Base-by-base conservation (phyloP, 2,113 vertebrate genomes). In the Natator depressus region DNA sequence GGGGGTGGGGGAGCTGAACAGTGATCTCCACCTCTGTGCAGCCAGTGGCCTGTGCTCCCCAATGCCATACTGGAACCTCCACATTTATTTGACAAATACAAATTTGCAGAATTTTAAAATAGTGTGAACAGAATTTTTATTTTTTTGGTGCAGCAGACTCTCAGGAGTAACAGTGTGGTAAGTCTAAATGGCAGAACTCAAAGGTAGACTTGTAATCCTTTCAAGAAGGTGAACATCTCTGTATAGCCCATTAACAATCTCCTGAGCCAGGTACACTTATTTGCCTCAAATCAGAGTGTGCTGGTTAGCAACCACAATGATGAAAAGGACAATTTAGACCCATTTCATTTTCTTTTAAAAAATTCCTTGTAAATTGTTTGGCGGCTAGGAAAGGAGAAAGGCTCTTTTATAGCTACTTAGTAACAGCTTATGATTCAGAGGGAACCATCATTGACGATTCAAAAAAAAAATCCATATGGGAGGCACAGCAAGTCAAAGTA, bases 261-360 rank as follows among this genome's bases (percentile, higher is more conserved):
- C 22, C 42, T 78, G 42, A 47, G 75, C 22, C 75, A 47, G 19
- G 24, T 47, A 47, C 83, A 75, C 84, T 55, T 0, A 12, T 88
- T 20, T 6, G 5, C 10, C 53, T 11, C 51, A 10, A n/a, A 50
- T n/a, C 25, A 53, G 42, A n/a, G 5, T 5, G 12, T 2, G 1
- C 75, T 12, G 2, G 47, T 62, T 29, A 47, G 10, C 80, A 55
- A 4, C 12, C 38, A 76, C 3, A 9, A 46, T 2, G 25, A 46
- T 17, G 14, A 29, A 46, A 76, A 16, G 6, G 42, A 46, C 42
- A 27, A 47, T 78, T 47, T 27, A 24, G 42, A 4, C 22, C 24
- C 75, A 27, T 47, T 25, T 27, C 38, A 14, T 78, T 47, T 27
- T 47, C 42, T 78, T 46, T 47, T 27, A 4, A 29, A 54, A 47